Evolutionary conservation across 2,888 invertebrate genomes (phyloP), one percentile per base, ranked within the genome.

Genomic region (Xestia sexstrigata): DNA sequence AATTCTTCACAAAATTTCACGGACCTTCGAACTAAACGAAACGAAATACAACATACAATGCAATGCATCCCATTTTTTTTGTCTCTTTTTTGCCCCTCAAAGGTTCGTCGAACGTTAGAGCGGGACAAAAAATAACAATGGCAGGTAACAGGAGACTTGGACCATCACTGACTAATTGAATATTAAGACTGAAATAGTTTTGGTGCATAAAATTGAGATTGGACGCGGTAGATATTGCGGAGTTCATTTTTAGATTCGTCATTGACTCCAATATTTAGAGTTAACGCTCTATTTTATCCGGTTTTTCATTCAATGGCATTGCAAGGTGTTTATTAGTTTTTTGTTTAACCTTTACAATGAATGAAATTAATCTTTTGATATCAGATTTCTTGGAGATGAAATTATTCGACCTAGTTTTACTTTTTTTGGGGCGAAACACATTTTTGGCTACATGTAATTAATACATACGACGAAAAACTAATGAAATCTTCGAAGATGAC

Each of bases 121-220:
- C 76, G 87, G 79, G 89, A 92, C 69, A 83, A 88, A 91, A 88
- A 90, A 88, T 85, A 90, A 93, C 94, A 93, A 93, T 92, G 86
- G 91, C 94, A 94, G 94, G 94, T 94, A 94, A 91, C 87, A 89
- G 88, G 89, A 91, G 89, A 88, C 90, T 88, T 88, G 89, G 87
- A 39, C 84, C 86, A 84, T 81, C 82, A 86, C 88, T 77, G 84
- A 88, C 90, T 89, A 91, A 92, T 91, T 91, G 91, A 92, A 92
- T 91, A 85, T 89, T 82, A 86, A 84, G 87, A 84, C 85, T 79
- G 85, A 82, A 86, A 86, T 87, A 91, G 79, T 82, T 88, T 79
- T 81, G 87, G 87, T 76, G 84, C 82, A 87, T 86, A 83, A 87
- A 88, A 87, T 87, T 76, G 67, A 75, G 63, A 88, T 84, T 84